A percentile compares a stretch with the other conserved stretches of the same genome.
Conservation (phyloP, 2,113 vertebrate species). For the Zapus hudsonius region DNA sequence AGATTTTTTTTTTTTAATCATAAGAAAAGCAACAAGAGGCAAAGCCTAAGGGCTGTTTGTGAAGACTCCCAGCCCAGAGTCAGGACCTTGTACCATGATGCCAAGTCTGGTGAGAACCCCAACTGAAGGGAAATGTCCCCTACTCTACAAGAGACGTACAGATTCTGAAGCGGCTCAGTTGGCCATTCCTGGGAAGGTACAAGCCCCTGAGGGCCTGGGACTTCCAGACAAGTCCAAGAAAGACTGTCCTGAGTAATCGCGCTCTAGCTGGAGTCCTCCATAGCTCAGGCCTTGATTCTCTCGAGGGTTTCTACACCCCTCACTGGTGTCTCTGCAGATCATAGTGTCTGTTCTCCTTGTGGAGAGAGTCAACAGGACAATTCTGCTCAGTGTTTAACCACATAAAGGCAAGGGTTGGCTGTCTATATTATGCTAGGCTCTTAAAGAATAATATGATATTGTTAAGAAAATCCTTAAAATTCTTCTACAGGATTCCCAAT, state of each 20-base stretch:
- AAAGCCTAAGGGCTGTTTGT: background rate
- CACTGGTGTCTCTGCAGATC: background rate
- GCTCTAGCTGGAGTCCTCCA: background rate
- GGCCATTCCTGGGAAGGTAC: background rate
- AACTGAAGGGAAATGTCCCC: background rate
- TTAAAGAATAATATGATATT: conserved; percentile 31
- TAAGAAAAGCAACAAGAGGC: background rate
- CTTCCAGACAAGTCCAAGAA: background rate
- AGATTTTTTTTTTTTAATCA: background rate
- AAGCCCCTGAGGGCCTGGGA: background rate
- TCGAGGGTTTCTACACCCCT: background rate
- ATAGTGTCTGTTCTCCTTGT: background rate
- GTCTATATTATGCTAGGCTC: background rate
- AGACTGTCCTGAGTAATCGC: background rate
- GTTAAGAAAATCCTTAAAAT: conserved; percentile 57
- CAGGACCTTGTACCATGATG: background rate
- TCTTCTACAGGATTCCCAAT: conserved; percentile 54
- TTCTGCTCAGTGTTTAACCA: background rate
- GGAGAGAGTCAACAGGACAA: background rate
- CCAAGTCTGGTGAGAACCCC: background rate
- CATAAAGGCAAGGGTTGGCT: conserved; percentile 5
- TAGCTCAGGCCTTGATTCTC: background rate
- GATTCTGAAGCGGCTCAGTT: background rate
- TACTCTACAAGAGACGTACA: background rate
- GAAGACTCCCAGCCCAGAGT: background rate